These are phyloP conservation scores for Drosophila niveifrons DNA, from an alignment of 2,888 invertebrate genomes.

Conservation along the genomic window DNA sequence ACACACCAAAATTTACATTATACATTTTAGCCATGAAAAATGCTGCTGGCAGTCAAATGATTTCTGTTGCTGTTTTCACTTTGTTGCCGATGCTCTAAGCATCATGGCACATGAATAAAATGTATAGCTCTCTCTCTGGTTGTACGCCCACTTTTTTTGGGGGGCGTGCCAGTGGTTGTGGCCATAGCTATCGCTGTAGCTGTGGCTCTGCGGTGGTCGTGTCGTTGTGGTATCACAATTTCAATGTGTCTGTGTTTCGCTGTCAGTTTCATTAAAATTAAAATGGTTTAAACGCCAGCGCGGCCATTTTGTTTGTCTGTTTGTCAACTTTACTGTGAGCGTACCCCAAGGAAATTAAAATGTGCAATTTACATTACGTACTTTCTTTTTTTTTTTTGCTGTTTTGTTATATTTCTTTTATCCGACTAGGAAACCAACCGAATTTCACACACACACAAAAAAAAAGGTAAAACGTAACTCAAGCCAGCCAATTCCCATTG, in stretches of 20 bases:
- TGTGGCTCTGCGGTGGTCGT: slow-evolving; percentile 10
- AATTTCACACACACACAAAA: background rate
- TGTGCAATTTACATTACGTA: slow-evolving; percentile 64
- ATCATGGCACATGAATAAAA: slow-evolving; percentile 34
- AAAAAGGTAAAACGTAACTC: slow-evolving; percentile 28
- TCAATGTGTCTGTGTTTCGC: slow-evolving; percentile 14
- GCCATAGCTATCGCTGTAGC: slow-evolving; percentile 12
- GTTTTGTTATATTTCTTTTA: slow-evolving; percentile 25
- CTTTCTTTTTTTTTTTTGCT: slow-evolving; percentile 17
- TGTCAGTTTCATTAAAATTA: slow-evolving; percentile 72
- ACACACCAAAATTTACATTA: background rate
- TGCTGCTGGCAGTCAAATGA: slow-evolving; percentile 25
- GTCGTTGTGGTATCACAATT: slow-evolving; percentile 7
- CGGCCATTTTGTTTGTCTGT: slow-evolving; percentile 51
- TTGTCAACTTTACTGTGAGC: slow-evolving; percentile 53
- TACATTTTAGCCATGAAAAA: slow-evolving; percentile 3
- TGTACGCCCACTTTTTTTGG: slow-evolving; percentile 18
- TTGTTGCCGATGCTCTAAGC: slow-evolving; percentile 4
- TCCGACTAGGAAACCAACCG: slow-evolving; percentile 17
- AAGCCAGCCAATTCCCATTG: slow-evolving; percentile 39
- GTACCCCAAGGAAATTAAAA: slow-evolving; percentile 77
- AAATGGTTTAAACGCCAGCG: slow-evolving; percentile 59
- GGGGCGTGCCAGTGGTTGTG: slow-evolving; percentile 39
- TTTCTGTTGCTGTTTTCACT: slow-evolving; percentile 11
- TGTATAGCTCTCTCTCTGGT: slow-evolving; percentile 23